Base-by-base conservation (phyloP, 2,113 vertebrate genomes). In the Oceanites oceanicus region DNA sequence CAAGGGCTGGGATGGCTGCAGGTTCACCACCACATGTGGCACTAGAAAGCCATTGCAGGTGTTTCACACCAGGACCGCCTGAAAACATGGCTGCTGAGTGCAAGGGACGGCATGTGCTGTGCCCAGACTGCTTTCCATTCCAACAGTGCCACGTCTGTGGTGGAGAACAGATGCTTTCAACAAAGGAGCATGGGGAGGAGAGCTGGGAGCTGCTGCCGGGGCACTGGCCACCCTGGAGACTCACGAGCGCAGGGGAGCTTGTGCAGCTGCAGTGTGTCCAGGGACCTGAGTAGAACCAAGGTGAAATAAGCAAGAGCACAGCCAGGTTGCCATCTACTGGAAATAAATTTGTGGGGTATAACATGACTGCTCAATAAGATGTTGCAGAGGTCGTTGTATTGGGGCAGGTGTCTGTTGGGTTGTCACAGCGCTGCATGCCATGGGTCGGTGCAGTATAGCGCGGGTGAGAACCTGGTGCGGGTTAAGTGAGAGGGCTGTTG, bases 301-400 rank as follows among this genome's bases (percentile, higher is more conserved):
- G 10, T 44, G 38, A 53, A 62, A 36, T 3, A 3, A 40, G 3
- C 7, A 63, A 19, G 5, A 83, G 9, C 8, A 71, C 79, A 89
- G 6, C 19, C 6, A 62, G 27, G 36, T n/a, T 82, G 92, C 86
- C 74, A 86, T 49, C 86, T 92, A 16, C 56, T 92, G 87, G 90
- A 49, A 44, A 34, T 5, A 14, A 52, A 36, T 14, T 8, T 65
- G 2, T 8, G 10, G 15, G 21, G 5, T 36, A 21, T 5, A 3
- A 29, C 2, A 3, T 1, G 7, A 1, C 2, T 5, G 3, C 4
- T 8, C 44, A 29, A 25, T 4, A 42, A 13, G 22, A 21, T 1
- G 14, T 38, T 38, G 38, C 38, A 10, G 10, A 10, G 38, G 38
- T 38, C 38, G 38, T 38, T 38, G 38, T 38, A 38, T 8, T 38